Percentiles rank a stretch among this genome's conserved stretches.
These are phyloP conservation scores for Heteromurus nitidus DNA, from an alignment of 2,888 invertebrate species.

Conservation along the genomic window DNA sequence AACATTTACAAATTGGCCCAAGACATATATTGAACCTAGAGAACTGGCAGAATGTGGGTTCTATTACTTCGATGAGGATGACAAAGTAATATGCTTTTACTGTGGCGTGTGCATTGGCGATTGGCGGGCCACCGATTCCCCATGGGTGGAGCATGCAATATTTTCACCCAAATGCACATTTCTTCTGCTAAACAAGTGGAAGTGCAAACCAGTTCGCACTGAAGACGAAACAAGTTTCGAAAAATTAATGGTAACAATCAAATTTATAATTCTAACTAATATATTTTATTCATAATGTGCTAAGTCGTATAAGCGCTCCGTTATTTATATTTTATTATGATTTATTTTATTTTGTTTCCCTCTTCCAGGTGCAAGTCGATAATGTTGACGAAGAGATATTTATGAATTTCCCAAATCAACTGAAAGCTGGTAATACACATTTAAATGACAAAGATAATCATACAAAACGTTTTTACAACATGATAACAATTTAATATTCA, in stretches of 20 bases:
- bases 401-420: not conserved
- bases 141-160: conserved; percentile 61
- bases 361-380: not conserved
- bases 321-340: not conserved
- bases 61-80: conserved; percentile 36
- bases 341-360: not conserved
- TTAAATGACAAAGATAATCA: not conserved
- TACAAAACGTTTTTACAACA: not conserved
- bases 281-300: not conserved
- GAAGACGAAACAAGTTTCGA: not conserved
- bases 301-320: no score
- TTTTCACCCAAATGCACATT: conserved; percentile 27
- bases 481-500: not conserved
- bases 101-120: conserved; percentile 57
- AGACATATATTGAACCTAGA: not conserved
- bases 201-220: not conserved
- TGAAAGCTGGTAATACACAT: no score
- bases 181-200: conserved; percentile 26
- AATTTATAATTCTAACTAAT: not conserved
- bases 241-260: not conserved
- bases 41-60: conserved; percentile 57
- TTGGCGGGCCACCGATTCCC: conserved; percentile 39
- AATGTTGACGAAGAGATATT: not conserved
- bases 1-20: conserved; percentile 1
- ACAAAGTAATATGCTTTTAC: conserved; percentile 54